phyloP scores from a whole-genome alignment of 1,140 invertebrate species.

The Drosophila tropicalis region DNA sequence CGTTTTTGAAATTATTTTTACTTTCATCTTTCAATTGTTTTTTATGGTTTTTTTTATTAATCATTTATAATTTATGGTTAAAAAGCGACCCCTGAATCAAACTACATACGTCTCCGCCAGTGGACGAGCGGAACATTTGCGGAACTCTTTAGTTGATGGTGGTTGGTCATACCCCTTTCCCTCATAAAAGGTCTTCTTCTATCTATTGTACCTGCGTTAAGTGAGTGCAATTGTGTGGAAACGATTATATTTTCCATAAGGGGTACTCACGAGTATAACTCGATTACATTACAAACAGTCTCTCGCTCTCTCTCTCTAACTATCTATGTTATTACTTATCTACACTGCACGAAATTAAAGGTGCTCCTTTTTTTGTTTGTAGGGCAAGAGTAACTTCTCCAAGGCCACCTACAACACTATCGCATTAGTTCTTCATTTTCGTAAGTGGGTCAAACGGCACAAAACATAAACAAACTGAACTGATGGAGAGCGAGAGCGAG shows the following conservation, averaged over 20 bases:
- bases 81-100: slow-evolving; percentile 4
- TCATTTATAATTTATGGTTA: too few relatives aligned
- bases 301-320: not conserved
- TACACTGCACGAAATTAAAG: not conserved
- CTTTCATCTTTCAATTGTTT: too few relatives aligned
- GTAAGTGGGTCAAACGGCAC: slow-evolving; percentile 63
- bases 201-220: slow-evolving; percentile 2
- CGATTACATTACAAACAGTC: too few relatives aligned
- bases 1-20: too few relatives aligned
- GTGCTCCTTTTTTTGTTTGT: not conserved
- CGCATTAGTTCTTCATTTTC: slow-evolving; percentile 9
- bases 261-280: not conserved
- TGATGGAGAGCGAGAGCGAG: slow-evolving; percentile 13
- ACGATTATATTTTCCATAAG: not conserved
- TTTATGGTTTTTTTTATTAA: too few relatives aligned
- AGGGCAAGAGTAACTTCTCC: slow-evolving; percentile 8
- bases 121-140: not conserved
- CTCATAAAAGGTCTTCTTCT: not conserved
- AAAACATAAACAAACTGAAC: slow-evolving; percentile 65
- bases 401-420: slow-evolving; percentile 38
- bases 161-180: not conserved
- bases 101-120: not conserved
- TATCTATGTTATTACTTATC: not conserved
- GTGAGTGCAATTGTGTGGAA: slow-evolving; percentile 5
- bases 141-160: slow-evolving; percentile 1